phyloP scores from a whole-genome alignment of 2,888 invertebrate genomes.

The Ischnura elegans region DNA sequence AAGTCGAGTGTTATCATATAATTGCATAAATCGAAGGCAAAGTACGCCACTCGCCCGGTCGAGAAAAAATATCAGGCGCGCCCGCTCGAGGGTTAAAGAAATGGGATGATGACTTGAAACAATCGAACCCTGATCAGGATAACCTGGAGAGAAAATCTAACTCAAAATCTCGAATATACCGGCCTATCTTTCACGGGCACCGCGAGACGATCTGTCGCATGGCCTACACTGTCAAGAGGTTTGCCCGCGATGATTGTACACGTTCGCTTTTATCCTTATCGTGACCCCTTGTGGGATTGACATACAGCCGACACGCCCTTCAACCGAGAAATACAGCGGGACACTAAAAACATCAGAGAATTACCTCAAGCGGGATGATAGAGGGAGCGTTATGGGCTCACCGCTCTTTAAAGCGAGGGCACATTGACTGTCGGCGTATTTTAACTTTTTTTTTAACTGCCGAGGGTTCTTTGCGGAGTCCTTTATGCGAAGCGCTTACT shows the following conservation, averaged over 20 bases:
- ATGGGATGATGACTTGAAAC: too few relatives aligned
- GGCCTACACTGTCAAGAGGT: too few relatives aligned
- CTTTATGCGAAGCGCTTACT: not conserved
- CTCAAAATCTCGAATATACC: too few relatives aligned
- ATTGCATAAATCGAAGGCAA: too few relatives aligned
- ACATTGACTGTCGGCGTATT: conserved; percentile 42
- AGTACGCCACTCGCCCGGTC: too few relatives aligned
- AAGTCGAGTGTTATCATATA: too few relatives aligned
- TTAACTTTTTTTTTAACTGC: conserved; percentile 41
- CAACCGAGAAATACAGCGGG: not conserved
- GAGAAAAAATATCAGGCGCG: too few relatives aligned
- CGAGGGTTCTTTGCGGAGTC: not conserved
- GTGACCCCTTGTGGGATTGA: not conserved
- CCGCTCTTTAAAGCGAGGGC: not conserved
- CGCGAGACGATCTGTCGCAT: too few relatives aligned
- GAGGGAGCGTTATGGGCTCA: not conserved
- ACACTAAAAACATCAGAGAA: not conserved
- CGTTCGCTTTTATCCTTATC: not conserved
- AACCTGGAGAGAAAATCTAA: too few relatives aligned
- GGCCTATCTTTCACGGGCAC: too few relatives aligned
- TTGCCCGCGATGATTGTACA: not conserved
- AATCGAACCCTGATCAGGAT: too few relatives aligned
- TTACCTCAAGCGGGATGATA: not conserved
- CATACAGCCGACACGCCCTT: not conserved
- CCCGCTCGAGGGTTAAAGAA: too few relatives aligned